phyloP scores from a whole-genome alignment of 2,113 vertebrate species.

The Natator depressus region DNA sequence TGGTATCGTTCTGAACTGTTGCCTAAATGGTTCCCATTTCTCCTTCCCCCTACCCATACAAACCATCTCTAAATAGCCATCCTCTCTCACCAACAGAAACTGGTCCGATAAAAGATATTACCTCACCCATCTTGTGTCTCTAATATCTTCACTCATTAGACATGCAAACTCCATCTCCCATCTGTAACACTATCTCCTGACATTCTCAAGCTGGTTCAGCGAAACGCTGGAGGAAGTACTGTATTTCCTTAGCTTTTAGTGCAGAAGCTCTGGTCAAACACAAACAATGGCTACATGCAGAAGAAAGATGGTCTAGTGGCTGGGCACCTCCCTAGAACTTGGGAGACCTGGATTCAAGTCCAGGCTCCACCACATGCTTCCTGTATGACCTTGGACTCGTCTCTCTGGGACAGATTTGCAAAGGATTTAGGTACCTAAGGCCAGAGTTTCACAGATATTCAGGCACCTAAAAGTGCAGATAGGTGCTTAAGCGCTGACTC shows the following conservation, averaged over 20 bases:
- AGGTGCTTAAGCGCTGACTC: neutral
- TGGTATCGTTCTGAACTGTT: neutral
- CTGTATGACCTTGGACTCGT: neutral
- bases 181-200: neutral
- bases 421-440: too few species aligned
- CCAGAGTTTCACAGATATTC: neutral
- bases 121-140: neutral
- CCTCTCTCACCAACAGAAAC: neutral
- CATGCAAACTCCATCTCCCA: neutral
- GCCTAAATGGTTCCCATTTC: neutral
- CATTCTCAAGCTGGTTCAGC: neutral
- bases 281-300: neutral
- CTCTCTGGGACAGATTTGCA: too few species aligned
- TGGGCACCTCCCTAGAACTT: neutral
- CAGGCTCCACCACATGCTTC: neutral
- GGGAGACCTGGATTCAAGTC: neutral
- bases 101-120: neutral
- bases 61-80: neutral
- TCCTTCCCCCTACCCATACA: neutral
- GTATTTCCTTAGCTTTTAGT: neutral
- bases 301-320: neutral
- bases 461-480: neutral
- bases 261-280: neutral
- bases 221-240: neutral
- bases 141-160: neutral